Evolutionary conservation across 2,888 invertebrate genomes (phyloP).

Genomic region (Graphium colonna): DNA sequence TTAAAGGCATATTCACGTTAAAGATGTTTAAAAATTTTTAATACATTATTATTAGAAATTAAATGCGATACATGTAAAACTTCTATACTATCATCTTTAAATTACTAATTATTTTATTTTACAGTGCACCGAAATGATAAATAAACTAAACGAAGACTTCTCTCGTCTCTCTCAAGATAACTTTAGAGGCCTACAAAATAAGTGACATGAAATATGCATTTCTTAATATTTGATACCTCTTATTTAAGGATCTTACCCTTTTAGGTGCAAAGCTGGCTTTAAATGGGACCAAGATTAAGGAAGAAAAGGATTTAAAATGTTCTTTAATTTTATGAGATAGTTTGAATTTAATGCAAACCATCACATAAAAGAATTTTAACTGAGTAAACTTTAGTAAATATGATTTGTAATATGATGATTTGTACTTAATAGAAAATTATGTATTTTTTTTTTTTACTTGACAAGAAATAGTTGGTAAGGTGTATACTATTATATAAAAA

Average conservation of each 20-base stretch:
- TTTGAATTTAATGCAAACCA: not conserved
- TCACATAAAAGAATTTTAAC: not conserved
- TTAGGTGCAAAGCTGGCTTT: not conserved
- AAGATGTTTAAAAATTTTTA: no score
- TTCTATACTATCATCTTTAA: no score
- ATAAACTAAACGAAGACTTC: slow-evolving; percentile 62
- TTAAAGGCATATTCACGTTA: no score
- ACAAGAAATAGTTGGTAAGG: not conserved
- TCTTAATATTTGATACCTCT: not conserved
- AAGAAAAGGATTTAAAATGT: not conserved
- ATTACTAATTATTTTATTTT: slow-evolving; percentile 27
- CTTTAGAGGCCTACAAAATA: slow-evolving; percentile 42
- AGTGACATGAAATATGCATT: slow-evolving; percentile 8
- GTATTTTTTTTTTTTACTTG: not conserved
- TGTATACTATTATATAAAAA: not conserved
- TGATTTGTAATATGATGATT: no score
- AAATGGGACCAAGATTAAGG: slow-evolving; percentile 12
- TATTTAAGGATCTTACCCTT: not conserved
- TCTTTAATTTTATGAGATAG: not conserved
- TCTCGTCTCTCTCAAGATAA: slow-evolving; percentile 53
- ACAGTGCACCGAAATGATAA: slow-evolving; percentile 61
- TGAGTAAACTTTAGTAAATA: no score
- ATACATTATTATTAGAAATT: no score
- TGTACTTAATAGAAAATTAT: slow-evolving; percentile 17
- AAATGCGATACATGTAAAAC: no score